Conservation (phyloP, 2,797 vertebrate genomes). For the Heterohyrax brucei region DNA sequence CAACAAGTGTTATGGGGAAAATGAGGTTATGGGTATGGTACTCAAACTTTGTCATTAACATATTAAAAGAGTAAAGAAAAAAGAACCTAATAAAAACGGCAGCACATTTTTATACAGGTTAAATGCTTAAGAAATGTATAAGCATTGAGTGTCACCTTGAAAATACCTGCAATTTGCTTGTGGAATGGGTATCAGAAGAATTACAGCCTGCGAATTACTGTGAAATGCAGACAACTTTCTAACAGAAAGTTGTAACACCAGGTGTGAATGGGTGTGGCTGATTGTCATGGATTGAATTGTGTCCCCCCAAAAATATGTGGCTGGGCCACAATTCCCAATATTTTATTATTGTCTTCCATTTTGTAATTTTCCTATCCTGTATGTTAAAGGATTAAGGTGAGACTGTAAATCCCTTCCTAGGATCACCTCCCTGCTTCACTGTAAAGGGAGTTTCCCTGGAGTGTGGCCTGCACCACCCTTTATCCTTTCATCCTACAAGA, state of each 20-base stretch:
- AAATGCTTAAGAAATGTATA: neutral
- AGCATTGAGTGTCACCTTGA: neutral
- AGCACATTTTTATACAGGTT: neutral
- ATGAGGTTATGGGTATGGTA: neutral
- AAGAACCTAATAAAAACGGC: neutral
- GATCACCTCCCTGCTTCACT: no score
- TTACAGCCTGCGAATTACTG: neutral
- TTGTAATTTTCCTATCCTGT: no score
- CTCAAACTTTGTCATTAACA: neutral
- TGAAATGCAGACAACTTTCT: neutral
- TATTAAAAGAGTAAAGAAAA: neutral
- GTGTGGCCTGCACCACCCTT: no score
- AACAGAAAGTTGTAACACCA: neutral
- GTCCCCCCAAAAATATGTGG: no score
- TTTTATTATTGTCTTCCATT: no score
- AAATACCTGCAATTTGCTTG: neutral
- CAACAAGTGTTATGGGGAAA: neutral
- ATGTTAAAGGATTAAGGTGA: no score
- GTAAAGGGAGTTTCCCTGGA: no score
- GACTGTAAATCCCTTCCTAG: no score
- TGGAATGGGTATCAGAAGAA: neutral
- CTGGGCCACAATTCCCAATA: no score
- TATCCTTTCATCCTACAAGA: no score
- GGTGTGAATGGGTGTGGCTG: neutral
- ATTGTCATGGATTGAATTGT: no score